Evolutionary conservation across 1,140 invertebrate species (phyloP).

Genomic region (Pectinophora gossypiella): DNA sequence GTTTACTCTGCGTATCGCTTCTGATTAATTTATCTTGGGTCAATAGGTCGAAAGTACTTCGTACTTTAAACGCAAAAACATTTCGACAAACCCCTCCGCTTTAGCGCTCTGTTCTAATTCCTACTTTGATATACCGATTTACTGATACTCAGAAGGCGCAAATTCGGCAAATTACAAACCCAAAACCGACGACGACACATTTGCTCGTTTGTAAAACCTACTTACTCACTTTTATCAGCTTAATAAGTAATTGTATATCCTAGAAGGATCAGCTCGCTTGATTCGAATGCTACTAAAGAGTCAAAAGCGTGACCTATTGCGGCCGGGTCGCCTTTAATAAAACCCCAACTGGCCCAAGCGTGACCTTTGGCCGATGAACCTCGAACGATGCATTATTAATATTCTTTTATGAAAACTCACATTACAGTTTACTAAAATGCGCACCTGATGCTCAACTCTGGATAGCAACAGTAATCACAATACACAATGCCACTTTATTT

Average conservation of each 20-base stretch:
- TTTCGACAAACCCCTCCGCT: no score
- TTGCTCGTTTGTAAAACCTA: neutral
- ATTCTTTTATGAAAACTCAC: slow-evolving; percentile 9
- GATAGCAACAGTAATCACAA: neutral
- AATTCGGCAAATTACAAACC: neutral
- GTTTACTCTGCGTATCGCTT: no score
- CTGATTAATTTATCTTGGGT: no score
- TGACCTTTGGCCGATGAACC: slow-evolving; percentile 42
- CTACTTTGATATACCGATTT: no score
- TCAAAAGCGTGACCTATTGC: slow-evolving; percentile 40
- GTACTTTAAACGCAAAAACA: no score
- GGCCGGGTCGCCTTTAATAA: slow-evolving; percentile 29
- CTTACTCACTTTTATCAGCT: neutral
- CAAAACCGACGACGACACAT: neutral
- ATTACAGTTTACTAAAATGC: slow-evolving; percentile 1
- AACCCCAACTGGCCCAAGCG: slow-evolving; percentile 33
- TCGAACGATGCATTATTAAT: slow-evolving; percentile 52
- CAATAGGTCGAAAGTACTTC: no score
- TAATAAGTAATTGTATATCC: slow-evolving; percentile 8
- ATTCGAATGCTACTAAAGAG: slow-evolving; percentile 30
- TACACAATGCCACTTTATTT: neutral
- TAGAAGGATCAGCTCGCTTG: slow-evolving; percentile 14
- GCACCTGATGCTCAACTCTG: slow-evolving; percentile 3
- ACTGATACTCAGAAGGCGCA: neutral
- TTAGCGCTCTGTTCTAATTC: no score